A percentile compares a stretch with the other conserved stretches of the same genome.
phyloP scores from a whole-genome alignment of 1,140 invertebrate species.

The Aphis craccivora region DNA sequence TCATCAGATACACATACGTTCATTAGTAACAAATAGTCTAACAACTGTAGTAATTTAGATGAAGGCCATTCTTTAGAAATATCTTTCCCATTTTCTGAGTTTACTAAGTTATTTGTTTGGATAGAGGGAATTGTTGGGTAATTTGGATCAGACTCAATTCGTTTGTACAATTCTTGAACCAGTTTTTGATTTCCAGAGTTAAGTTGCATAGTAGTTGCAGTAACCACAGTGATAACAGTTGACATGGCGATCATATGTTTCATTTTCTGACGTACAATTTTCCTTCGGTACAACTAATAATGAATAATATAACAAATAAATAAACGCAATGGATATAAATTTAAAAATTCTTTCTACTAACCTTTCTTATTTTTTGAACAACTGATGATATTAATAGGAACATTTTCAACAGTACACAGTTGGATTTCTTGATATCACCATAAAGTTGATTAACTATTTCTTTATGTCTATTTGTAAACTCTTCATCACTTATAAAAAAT shows the following conservation, averaged over 20 bases:
- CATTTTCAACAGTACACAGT: slow-evolving; percentile 33
- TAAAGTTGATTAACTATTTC: slow-evolving; percentile 67
- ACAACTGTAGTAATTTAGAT: slow-evolving; percentile 33
- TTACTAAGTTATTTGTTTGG: not conserved
- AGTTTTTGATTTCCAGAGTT: not conserved
- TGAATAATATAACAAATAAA: not conserved
- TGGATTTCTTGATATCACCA: slow-evolving; percentile 18
- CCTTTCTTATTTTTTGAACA: slow-evolving; percentile 40
- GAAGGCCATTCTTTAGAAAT: not conserved
- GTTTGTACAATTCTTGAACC: slow-evolving; percentile 15
- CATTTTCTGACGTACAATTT: not conserved
- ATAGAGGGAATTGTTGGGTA: slow-evolving; percentile 46
- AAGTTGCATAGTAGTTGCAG: slow-evolving; percentile 44
- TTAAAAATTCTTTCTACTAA: not conserved
- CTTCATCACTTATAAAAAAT: slow-evolving; percentile 75
- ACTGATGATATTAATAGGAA: slow-evolving; percentile 43
- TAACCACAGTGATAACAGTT: slow-evolving; percentile 37
- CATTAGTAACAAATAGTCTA: slow-evolving; percentile 27
- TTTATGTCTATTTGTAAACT: slow-evolving; percentile 75
- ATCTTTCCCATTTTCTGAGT: not conserved
- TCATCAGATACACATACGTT: not conserved
- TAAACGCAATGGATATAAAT: not conserved
- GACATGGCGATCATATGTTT: slow-evolving; percentile 52
- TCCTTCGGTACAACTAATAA: slow-evolving; percentile 32
- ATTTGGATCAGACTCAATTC: slow-evolving; percentile 43